Evolutionary conservation across 2,888 invertebrate genomes (phyloP), one percentile per base, ranked within the genome.

Genomic region (Stenolophus ochropezus): DNA sequence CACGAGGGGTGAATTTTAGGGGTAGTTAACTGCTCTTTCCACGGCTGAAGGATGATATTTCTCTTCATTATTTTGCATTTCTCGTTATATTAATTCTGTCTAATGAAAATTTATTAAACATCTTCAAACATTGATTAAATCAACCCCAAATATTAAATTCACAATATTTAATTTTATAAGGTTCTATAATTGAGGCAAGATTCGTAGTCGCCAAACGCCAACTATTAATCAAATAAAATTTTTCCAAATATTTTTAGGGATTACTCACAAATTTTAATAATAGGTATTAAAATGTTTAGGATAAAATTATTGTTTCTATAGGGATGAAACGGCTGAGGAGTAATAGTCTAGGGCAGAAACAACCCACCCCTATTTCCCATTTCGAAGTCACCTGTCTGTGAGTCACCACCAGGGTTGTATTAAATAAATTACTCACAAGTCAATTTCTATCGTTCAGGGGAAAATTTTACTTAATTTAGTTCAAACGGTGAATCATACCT

Each of bases 361-460:
- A 25, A n/a, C 5, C 25, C 23, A 61, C 61, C 61, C 61, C 23
- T 25, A 61, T 14, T 61, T 61, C 25, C 14, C 61, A 73, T 49
- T 73, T 47, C 20, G n/a, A 49, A 73, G 73, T 73, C 73, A 73
- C 73, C 73, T 73, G 73, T 73, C 21, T 18, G 21, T 73, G 73
- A 73, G n/a, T 73, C 73, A 73, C 73, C 73, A 11, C 5, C 47
- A 73, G 73, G 73, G 5, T 47, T 47, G 47, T 42, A 23, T 61
- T 61, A 61, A 61, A 14, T 21, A 14, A 61, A 61, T 61, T 61
- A 61, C 25, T 61, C 61, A 61, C 61, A 25, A 61, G 61, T 61
- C 61, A 61, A 21, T 20, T 61, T 61, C 25, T 25, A 61, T 25
- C 3, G 61, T 23, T 61, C 25, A 61, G 23, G 61, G 61, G 61